phyloP scores from a whole-genome alignment of 2,797 vertebrate genomes.

The Coregonus sp. region DNA sequence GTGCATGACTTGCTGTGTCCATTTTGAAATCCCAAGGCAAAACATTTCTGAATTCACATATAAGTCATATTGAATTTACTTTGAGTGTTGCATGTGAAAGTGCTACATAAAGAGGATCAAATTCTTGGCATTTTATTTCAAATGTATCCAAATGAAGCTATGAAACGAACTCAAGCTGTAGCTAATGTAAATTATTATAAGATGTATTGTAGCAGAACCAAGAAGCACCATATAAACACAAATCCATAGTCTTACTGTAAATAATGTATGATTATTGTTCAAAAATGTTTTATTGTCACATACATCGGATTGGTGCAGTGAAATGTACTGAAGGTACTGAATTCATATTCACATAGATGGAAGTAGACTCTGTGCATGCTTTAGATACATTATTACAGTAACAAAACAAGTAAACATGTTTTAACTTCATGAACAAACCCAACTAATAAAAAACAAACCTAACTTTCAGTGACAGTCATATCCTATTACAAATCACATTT shows the following conservation, averaged over 20 bases:
- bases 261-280: not conserved
- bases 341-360: not conserved
- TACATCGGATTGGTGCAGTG: no score
- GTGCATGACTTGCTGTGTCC: no score
- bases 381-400: not conserved
- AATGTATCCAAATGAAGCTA: not conserved
- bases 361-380: not conserved
- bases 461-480: not conserved
- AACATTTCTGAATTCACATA: not conserved
- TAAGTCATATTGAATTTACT: no score
- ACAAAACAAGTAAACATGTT: not conserved
- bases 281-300: no score
- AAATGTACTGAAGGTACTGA: not conserved
- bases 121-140: not conserved
- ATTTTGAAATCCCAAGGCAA: not conserved
- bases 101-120: not conserved
- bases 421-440: not conserved
- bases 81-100: no score
- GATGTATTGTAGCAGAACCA: not conserved
- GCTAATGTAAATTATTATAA: no score
- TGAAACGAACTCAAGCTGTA: not conserved
- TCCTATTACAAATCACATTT: no score
- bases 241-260: not conserved
- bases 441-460: not conserved
- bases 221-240: not conserved